Evolutionary conservation across 2,113 vertebrate genomes (phyloP).

Genomic region (Hydrochoerus hydrochaeris): DNA sequence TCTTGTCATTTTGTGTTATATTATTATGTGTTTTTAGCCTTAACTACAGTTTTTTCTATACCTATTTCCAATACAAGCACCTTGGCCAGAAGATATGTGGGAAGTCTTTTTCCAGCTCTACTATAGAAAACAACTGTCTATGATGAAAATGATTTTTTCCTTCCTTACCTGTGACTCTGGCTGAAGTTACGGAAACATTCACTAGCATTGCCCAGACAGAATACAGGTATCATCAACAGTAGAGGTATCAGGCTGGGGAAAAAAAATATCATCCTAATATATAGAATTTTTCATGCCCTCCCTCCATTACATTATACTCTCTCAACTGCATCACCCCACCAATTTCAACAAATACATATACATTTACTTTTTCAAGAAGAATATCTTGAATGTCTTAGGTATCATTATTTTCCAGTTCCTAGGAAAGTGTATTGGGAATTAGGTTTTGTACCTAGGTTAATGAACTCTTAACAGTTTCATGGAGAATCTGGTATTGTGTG

Average conservation of each 20-base stretch:
- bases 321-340: not conserved
- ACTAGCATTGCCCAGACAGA: conserved; percentile 87
- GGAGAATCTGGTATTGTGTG: conserved; percentile 16
- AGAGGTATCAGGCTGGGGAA: conserved; percentile 88
- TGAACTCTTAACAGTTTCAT: conserved; percentile 15
- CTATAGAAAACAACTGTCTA: not conserved
- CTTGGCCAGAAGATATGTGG: not conserved
- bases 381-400: not conserved
- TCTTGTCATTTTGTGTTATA: not conserved
- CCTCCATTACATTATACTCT: not conserved
- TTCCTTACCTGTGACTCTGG: conserved; percentile 89
- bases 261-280: conserved; percentile 31
- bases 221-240: conserved; percentile 91
- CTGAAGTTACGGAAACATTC: conserved; percentile 91
- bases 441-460: conserved; percentile 26
- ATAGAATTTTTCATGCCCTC: not conserved
- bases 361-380: conserved; percentile 58
- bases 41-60: not conserved
- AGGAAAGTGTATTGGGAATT: not conserved
- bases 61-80: not conserved
- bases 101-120: not conserved
- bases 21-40: not conserved
- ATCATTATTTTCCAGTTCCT: conserved; percentile 39
- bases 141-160: not conserved
- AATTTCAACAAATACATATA: not conserved